phyloP scores from a whole-genome alignment of 2,113 vertebrate species.

The Brachypteracias leptosomus region DNA sequence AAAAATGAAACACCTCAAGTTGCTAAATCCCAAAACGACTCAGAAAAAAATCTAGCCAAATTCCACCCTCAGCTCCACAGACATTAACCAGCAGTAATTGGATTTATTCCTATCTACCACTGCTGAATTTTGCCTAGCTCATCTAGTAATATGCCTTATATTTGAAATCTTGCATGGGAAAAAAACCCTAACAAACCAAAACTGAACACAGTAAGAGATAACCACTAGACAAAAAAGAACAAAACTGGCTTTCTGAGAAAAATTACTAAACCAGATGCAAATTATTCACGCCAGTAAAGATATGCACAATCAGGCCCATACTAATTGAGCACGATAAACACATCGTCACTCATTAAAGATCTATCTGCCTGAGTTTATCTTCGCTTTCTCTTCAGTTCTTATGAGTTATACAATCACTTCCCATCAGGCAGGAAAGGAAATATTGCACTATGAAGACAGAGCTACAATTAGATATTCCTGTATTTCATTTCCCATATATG shows the following conservation, averaged over 20 bases:
- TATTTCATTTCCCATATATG: slow-evolving; percentile 29
- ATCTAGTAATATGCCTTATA: fast-evolving
- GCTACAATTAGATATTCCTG: slow-evolving; percentile 43
- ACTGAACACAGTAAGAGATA: background rate
- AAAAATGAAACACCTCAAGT: background rate
- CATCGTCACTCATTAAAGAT: background rate
- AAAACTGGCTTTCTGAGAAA: background rate
- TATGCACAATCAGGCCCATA: background rate
- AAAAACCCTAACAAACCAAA: background rate
- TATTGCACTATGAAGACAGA: background rate
- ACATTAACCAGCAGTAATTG: background rate
- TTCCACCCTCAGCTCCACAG: background rate
- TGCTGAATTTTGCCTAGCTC: background rate
- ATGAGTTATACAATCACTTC: background rate
- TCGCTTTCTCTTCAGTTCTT: background rate
- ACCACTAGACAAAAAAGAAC: background rate
- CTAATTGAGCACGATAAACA: background rate
- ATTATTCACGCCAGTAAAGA: background rate
- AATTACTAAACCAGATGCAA: background rate
- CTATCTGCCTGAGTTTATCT: background rate
- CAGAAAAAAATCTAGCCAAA: background rate
- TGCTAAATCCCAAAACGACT: background rate
- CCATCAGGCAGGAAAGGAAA: background rate
- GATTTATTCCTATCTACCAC: background rate
- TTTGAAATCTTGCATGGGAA: background rate